Conservation (phyloP, 2,888 invertebrate species). For the Cistogaster globosa region DNA sequence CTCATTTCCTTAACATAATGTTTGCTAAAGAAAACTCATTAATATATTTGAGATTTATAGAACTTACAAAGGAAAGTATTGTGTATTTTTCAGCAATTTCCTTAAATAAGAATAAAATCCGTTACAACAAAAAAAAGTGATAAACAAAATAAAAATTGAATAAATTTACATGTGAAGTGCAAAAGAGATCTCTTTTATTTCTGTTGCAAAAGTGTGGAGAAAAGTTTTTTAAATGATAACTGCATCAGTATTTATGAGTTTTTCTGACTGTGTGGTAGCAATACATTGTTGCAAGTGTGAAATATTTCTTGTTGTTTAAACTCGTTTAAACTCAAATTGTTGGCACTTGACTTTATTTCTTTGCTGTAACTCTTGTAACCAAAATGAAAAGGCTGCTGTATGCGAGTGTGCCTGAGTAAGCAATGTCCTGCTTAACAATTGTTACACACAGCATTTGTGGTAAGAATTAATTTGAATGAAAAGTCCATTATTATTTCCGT, state of each 20-base stretch:
- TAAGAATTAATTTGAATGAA: slow-evolving; percentile 82
- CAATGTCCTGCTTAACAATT: slow-evolving; percentile 60
- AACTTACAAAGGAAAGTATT: slow-evolving; percentile 34
- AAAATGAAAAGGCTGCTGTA: slow-evolving; percentile 18
- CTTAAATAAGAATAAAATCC: slow-evolving; percentile 19
- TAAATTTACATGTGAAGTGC: slow-evolving; percentile 52
- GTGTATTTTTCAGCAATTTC: slow-evolving; percentile 28
- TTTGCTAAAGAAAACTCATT: slow-evolving; percentile 43
- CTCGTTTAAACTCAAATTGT: slow-evolving; percentile 57
- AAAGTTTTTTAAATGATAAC: slow-evolving; percentile 12
- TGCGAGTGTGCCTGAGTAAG: slow-evolving; percentile 42
- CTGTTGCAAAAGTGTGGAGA: background rate
- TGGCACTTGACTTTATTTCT: slow-evolving; percentile 62
- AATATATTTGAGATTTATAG: slow-evolving; percentile 39
- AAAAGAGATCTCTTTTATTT: slow-evolving; percentile 15
- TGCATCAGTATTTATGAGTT: slow-evolving; percentile 29
- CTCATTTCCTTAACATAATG: slow-evolving; percentile 2
- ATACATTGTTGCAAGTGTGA: slow-evolving; percentile 62
- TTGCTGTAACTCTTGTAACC: slow-evolving; percentile 31
- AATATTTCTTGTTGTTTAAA: slow-evolving; percentile 50
- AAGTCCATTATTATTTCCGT: slow-evolving; percentile 82
- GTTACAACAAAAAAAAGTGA: background rate
- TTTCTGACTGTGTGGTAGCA: slow-evolving; percentile 14
- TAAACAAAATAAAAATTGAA: background rate
- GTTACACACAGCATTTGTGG: slow-evolving; percentile 65